Percentiles rank a stretch among this genome's conserved stretches.
phyloP scores from a whole-genome alignment of 1,140 invertebrate genomes.

The Solenopsis fugax region DNA sequence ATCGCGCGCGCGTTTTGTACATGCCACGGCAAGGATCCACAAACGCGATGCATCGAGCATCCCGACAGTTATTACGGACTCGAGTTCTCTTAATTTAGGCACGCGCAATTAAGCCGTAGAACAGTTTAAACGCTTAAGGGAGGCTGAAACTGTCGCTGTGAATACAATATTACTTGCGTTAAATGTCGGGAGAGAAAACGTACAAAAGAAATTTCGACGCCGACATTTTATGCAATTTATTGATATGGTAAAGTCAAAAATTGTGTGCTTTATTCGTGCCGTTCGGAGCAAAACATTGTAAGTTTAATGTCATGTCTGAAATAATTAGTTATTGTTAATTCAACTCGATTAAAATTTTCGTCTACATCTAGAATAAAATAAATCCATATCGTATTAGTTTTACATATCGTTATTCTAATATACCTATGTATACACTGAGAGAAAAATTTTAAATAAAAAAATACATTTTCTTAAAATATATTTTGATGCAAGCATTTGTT shows the following conservation, averaged over 20 bases:
- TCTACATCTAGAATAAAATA: too few relatives aligned
- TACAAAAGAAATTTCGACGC: background rate
- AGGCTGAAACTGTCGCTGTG: constrained; percentile 7
- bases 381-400: too few relatives aligned
- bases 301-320: too few relatives aligned
- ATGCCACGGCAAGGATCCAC: background rate
- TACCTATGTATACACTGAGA: too few relatives aligned
- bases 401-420: too few relatives aligned
- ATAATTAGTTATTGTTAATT: too few relatives aligned
- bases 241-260: too few relatives aligned
- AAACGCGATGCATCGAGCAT: background rate
- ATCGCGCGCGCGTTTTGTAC: constrained; percentile 7
- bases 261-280: background rate
- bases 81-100: constrained; percentile 34
- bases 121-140: constrained; percentile 31
- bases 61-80: constrained; percentile 17
- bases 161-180: constrained; percentile 11
- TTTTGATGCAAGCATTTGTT: too few relatives aligned
- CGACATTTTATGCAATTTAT: background rate
- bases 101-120: constrained; percentile 25
- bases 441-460: too few relatives aligned
- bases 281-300: too few relatives aligned
- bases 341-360: too few relatives aligned
- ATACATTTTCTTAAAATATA: too few relatives aligned
- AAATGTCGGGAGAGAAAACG: background rate